phyloP scores from a whole-genome alignment of 2,797 vertebrate genomes.

The Tapera naevia region DNA sequence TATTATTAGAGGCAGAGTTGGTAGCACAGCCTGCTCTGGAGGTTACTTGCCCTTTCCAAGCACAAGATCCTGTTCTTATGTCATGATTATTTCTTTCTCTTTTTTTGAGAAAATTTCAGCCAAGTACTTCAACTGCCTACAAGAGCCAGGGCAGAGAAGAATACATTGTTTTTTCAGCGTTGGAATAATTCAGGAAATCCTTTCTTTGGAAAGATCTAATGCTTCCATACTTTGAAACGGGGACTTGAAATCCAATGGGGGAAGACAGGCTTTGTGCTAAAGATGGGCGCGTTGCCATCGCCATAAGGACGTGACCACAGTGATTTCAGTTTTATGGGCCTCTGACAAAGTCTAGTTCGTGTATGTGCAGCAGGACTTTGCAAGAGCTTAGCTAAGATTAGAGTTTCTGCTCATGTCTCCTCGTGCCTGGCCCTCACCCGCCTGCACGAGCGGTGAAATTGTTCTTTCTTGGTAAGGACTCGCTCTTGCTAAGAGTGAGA shows the following conservation, averaged over 20 bases:
- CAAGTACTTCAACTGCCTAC: not conserved
- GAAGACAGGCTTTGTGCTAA: conserved; percentile 13
- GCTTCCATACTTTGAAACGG: conserved; percentile 8
- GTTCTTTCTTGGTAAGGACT: not conserved
- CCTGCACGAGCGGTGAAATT: not conserved
- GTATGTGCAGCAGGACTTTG: conserved; percentile 1
- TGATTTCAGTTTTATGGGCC: not conserved
- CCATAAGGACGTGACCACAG: not conserved
- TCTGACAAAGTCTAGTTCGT: not conserved
- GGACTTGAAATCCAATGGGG: not conserved
- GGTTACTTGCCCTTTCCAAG: not conserved
- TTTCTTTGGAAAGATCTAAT: conserved; percentile 29
- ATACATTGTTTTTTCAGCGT: not conserved
- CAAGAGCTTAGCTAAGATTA: conserved; percentile 28
- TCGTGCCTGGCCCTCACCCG: not conserved
- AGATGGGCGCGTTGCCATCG: not conserved
- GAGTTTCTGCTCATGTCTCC: not conserved
- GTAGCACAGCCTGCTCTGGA: conserved; percentile 24
- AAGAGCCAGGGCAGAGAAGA: not conserved
- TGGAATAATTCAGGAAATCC: conserved; percentile 56
- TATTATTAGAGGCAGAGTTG: conserved; percentile 11
- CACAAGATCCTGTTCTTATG: conserved; percentile 1
- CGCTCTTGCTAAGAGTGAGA: not conserved
- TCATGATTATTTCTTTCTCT: not conserved
- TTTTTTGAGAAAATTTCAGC: not conserved